Conservation (phyloP, 2,113 vertebrate species). For the Cichladusa arquata region DNA sequence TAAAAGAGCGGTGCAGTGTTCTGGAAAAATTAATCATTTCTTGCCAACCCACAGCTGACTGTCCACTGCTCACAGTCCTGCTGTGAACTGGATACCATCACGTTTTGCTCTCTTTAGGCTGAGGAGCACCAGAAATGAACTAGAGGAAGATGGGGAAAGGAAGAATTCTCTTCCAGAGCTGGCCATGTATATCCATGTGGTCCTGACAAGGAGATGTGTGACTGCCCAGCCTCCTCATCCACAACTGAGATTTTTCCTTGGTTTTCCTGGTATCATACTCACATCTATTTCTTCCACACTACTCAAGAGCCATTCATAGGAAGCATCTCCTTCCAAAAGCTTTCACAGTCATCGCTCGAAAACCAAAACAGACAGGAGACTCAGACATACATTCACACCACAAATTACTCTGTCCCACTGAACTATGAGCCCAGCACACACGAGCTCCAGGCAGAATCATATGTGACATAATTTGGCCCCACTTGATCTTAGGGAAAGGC, state of each 20-base stretch:
- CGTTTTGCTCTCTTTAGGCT: not conserved
- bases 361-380: not conserved
- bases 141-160: not conserved
- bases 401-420: not conserved
- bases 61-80: not conserved
- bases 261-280: not conserved
- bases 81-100: not conserved
- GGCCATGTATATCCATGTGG: not conserved
- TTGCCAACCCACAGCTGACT: slow-evolving; percentile 35
- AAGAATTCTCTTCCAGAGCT: not conserved
- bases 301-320: not conserved
- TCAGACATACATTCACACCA: not conserved
- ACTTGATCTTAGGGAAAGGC: not conserved
- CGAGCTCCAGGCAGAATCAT: not conserved
- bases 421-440: not conserved
- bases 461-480: not conserved
- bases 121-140: not conserved
- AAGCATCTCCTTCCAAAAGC: not conserved
- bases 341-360: not conserved
- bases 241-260: rapidly evolving
- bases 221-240: not conserved
- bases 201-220: not conserved
- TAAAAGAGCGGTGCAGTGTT: slow-evolving; percentile 65
- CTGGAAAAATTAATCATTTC: slow-evolving; percentile 73
- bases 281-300: not conserved